Base-by-base conservation (phyloP, 2,797 vertebrate species). In the Garrulus glandarius region DNA sequence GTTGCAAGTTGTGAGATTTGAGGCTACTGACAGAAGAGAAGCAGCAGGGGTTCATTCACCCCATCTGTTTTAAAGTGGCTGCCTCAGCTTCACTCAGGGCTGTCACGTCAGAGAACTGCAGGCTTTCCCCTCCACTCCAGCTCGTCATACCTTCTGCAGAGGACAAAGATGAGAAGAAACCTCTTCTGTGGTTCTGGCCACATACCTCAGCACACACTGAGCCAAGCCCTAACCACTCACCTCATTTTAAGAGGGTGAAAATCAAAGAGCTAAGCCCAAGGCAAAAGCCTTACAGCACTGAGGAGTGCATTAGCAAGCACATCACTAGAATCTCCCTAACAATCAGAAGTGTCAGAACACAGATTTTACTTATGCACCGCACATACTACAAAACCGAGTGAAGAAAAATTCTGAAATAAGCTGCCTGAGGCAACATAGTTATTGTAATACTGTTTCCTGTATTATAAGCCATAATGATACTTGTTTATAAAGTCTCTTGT, bases 351-450 rank as follows among this genome's bases (percentile, higher is more conserved):
- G 59, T 53, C 70, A 46, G 61, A 87, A 47, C 20, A 71, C 15
- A n/a, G 49, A 27, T 61, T 44, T 71, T 50, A 46, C 69, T 72
- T 68, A 63, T 57, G 50, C 78, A 72, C 29, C 26, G 41, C 63
- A 70, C 79, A 72, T n/a, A 36, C 27, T 78, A 87, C 30, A 69
- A 90, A 81, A 90, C 2, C 0, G 1, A 63, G 36, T 5, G 39
- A 65, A 91, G 50, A 71, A 83, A 89, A 77, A 85, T 50, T 71
- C 18, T 55, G 37, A 85, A 87, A 75, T 52, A 67, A 89, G 56
- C 76, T 56, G 49, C 65, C 57, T 68, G 44, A 74, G 43, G 46
- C 43, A 74, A 83, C 16, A 9, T 0, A 68, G 56, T 55, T 89
- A 71, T 57, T 87, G 34, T 64, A 87, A 37, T 41, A 55, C 53